Percentiles rank a stretch among this genome's conserved stretches.
These are phyloP conservation scores for Karalla daura DNA, from an alignment of 2,797 vertebrate genomes.

Conservation along the genomic window DNA sequence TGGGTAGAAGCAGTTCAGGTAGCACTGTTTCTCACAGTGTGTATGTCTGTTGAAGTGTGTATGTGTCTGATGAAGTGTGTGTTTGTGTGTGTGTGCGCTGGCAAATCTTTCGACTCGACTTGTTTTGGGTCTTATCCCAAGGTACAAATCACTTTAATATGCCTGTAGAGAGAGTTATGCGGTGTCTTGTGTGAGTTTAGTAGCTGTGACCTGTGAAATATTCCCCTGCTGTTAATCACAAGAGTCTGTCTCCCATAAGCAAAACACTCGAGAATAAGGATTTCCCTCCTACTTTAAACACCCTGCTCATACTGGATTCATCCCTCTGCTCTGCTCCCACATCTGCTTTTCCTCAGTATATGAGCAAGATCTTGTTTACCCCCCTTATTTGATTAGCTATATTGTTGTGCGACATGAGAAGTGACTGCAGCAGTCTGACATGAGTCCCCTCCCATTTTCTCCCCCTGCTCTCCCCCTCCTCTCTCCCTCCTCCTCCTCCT, in stretches of 20 bases:
- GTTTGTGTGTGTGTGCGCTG: conserved; percentile 30
- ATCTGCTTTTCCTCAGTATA: neutral
- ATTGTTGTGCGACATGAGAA: conserved; percentile 25
- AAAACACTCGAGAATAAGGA: neutral
- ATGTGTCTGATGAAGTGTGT: no score
- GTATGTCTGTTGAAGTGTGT: no score
- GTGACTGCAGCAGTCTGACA: neutral
- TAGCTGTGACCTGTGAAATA: conserved; percentile 39
- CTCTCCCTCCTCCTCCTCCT: neutral
- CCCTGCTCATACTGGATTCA: neutral
- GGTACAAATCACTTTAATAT: conserved; percentile 55
- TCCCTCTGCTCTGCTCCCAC: neutral
- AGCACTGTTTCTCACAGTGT: conserved; percentile 10
- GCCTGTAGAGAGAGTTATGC: conserved; percentile 9
- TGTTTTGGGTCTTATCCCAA: conserved; percentile 20
- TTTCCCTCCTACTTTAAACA: neutral
- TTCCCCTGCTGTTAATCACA: conserved; percentile 11
- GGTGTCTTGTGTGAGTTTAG: conserved; percentile 37
- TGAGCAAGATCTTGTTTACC: conserved; percentile 1
- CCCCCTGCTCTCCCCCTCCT: neutral
- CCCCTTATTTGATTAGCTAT: conserved; percentile 18
- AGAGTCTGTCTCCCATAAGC: neutral
- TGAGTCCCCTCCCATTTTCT: neutral
- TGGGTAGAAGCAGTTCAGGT: conserved; percentile 24
- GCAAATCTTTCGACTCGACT: conserved; percentile 19